Percentiles rank a stretch among this genome's conserved stretches.
Conservation (phyloP, 92 coral and sea anemone genomes). For the Epizoanthus illoricatus region DNA sequence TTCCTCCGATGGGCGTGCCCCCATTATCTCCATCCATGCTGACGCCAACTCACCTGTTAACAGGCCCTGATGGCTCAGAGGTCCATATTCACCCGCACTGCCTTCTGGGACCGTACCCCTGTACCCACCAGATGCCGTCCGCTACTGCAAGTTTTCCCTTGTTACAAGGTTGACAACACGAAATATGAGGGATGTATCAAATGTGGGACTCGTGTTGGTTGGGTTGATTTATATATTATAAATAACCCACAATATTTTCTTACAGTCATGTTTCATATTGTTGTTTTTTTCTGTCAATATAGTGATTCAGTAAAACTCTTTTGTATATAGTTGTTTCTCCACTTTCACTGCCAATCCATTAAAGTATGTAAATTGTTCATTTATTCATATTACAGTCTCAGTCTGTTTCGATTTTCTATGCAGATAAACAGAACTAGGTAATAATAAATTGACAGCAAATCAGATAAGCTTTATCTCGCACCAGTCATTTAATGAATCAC, state of each 20-base stretch:
- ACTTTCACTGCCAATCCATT: too few relatives aligned
- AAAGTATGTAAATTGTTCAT: too few relatives aligned
- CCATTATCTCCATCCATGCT: constrained; percentile 71
- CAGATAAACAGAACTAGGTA: not conserved
- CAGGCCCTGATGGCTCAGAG: constrained; percentile 72
- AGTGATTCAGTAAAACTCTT: too few relatives aligned
- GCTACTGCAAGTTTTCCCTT: constrained; percentile 29
- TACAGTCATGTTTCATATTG: too few relatives aligned
- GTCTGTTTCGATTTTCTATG: too few relatives aligned
- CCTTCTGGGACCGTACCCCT: constrained; percentile 81
- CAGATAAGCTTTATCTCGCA: not conserved
- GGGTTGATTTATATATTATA: too few relatives aligned
- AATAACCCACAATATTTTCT: too few relatives aligned
- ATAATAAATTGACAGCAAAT: not conserved
- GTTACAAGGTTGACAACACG: constrained; percentile 18
- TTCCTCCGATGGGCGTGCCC: constrained; percentile 68
- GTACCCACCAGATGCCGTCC: constrained; percentile 56
- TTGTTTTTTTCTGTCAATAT: too few relatives aligned
- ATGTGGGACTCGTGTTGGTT: too few relatives aligned
- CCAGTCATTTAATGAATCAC: not conserved
- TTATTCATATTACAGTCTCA: too few relatives aligned
- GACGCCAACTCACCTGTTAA: constrained; percentile 62
- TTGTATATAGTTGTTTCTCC: too few relatives aligned
- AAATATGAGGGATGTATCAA: not conserved
- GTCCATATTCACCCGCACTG: constrained; percentile 86